Evolutionary conservation across 2,113 vertebrate species (phyloP).

Genomic region (Platycercus adscitus): DNA sequence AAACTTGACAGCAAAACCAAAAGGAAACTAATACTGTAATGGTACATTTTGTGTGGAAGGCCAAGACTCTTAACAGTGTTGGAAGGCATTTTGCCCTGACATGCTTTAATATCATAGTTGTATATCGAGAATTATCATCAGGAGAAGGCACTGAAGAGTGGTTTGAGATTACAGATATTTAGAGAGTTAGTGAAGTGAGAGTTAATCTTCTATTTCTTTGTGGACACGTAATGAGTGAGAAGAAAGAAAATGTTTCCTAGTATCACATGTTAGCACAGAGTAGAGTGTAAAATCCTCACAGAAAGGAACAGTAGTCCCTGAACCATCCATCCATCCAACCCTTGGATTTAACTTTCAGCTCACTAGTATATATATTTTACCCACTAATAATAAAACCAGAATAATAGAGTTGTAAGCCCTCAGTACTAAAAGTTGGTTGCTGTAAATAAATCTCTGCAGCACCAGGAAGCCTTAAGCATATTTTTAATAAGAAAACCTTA

Average conservation of each 20-base stretch:
- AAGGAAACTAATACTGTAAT: slow-evolving; percentile 22
- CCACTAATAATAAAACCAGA: neutral
- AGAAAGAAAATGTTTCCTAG: neutral
- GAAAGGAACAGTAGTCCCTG: neutral
- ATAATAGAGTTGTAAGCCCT: neutral
- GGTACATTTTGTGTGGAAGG: slow-evolving; percentile 13
- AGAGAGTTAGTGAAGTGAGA: neutral
- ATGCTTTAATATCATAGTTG: neutral
- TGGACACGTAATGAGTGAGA: neutral
- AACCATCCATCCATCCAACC: neutral
- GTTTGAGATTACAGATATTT: neutral
- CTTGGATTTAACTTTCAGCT: neutral
- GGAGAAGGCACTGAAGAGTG: neutral
- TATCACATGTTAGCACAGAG: neutral
- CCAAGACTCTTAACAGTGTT: neutral
- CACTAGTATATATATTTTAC: neutral
- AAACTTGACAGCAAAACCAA: neutral
- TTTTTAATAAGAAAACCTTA: neutral
- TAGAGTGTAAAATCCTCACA: neutral
- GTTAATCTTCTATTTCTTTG: neutral
- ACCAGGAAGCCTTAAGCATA: neutral
- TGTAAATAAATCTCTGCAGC: slow-evolving; percentile 25
- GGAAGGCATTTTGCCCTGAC: neutral
- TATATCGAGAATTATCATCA: neutral
- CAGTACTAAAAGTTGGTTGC: neutral